Percentiles rank a stretch among this genome's conserved stretches.
These are phyloP conservation scores for Premnoplex brunnescens DNA, from an alignment of 2,797 vertebrate genomes.

Conservation along the genomic window DNA sequence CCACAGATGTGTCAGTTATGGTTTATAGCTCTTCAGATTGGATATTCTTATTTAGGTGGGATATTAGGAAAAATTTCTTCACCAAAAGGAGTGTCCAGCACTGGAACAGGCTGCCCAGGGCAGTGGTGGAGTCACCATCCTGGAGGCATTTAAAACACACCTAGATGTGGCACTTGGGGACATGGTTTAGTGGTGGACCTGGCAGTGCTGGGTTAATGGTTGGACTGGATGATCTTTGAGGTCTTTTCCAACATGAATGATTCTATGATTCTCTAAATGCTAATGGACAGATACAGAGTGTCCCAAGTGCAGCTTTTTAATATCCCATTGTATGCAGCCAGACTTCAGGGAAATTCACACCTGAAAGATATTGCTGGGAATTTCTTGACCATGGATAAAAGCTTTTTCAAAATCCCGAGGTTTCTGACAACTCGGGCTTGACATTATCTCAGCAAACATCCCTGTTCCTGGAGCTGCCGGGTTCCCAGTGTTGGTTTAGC, in stretches of 20 bases:
- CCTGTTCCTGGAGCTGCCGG: not conserved
- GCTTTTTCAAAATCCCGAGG: not conserved
- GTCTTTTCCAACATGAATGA: not conserved
- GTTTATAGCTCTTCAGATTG: not conserved
- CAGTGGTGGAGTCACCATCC: not conserved
- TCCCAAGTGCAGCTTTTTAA: not conserved
- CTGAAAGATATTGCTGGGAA: not conserved
- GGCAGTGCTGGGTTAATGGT: not conserved
- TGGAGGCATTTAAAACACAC: not conserved
- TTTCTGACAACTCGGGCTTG: not conserved
- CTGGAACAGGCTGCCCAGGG: not conserved
- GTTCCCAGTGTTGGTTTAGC: not conserved
- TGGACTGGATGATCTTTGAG: not conserved
- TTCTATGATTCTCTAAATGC: not conserved
- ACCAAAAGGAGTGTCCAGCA: not conserved
- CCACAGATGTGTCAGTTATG: not conserved
- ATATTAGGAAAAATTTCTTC: not conserved
- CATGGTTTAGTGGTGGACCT: not conserved
- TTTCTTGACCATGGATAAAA: not conserved
- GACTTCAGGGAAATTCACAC: not conserved
- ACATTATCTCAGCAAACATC: not conserved
- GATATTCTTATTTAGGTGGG: not conserved
- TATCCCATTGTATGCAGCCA: not conserved
- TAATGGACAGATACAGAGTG: not conserved
- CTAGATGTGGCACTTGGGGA: not conserved